These are phyloP conservation scores for Leptogaster cylindrica DNA, from an alignment of 2,888 invertebrate genomes.

Conservation along the genomic window DNA sequence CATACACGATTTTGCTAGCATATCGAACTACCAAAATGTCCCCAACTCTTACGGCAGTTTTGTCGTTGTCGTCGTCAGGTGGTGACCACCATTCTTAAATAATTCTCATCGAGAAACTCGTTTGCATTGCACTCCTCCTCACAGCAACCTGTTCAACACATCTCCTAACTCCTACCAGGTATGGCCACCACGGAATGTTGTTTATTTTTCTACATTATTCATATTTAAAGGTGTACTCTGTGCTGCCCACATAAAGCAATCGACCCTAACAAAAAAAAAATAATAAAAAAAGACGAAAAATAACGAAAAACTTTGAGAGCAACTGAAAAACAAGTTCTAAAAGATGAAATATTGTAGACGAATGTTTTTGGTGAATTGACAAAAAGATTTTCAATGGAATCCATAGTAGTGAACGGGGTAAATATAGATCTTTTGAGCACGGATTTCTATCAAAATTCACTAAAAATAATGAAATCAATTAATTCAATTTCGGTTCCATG, in stretches of 20 bases:
- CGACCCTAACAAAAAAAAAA: neutral
- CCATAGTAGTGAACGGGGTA: too few relatives aligned
- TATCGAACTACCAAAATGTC: slow-evolving; percentile 12
- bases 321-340: slow-evolving; percentile 28
- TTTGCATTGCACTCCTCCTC: neutral
- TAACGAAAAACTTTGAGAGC: neutral
- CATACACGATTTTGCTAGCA: slow-evolving; percentile 9
- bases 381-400: too few relatives aligned
- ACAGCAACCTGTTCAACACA: slow-evolving; percentile 4
- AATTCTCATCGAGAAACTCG: slow-evolving; percentile 2
- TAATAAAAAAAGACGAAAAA: slow-evolving; percentile 20
- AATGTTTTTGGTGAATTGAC: slow-evolving; percentile 28
- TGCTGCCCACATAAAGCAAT: neutral
- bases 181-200: slow-evolving; percentile 12
- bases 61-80: too few relatives aligned
- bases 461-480: too few relatives aligned
- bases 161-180: slow-evolving; percentile 10
- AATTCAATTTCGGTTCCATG: too few relatives aligned
- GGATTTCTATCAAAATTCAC: too few relatives aligned
- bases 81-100: slow-evolving; percentile 12
- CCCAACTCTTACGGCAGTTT: neutral
- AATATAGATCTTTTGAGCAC: too few relatives aligned
- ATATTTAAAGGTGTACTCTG: neutral
- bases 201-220: slow-evolving; percentile 10
- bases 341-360: slow-evolving; percentile 25